A percentile compares a stretch with the other conserved stretches of the same genome.
Conservation (phyloP, 1,140 invertebrate genomes). For the Agraylea sexmaculata region DNA sequence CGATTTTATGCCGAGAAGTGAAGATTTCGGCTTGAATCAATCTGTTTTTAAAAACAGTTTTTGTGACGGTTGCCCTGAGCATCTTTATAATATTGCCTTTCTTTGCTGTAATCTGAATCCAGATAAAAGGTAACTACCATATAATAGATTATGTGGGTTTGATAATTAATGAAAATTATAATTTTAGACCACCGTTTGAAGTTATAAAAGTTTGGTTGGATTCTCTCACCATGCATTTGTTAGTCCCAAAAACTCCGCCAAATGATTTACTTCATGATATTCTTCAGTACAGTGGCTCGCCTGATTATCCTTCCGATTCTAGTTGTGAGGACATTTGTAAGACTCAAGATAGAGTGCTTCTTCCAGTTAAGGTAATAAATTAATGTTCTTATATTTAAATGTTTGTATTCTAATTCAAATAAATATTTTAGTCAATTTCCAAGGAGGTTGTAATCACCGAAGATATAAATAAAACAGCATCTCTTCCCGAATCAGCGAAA, state of each 20-base stretch:
- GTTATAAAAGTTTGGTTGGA: conserved; percentile 76
- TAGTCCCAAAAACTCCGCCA: conserved; percentile 49
- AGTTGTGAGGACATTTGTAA: too few species aligned
- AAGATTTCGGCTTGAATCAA: conserved; percentile 86
- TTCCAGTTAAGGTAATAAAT: too few species aligned
- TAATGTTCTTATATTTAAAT: background rate
- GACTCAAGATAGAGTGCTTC: too few species aligned
- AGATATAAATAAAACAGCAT: conserved; percentile 4
- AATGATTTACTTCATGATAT: conserved; percentile 63
- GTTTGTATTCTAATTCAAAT: background rate
- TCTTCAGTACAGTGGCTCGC: conserved; percentile 48
- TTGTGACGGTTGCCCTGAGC: conserved; percentile 75
- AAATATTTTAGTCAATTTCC: conserved; percentile 25
- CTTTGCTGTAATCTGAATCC: conserved; percentile 81
- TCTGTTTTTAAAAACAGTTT: conserved; percentile 78
- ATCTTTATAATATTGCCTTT: conserved; percentile 79
- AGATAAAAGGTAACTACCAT: conserved; percentile 51
- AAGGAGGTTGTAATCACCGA: conserved; percentile 18
- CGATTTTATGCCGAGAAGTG: conserved; percentile 77
- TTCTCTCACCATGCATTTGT: conserved; percentile 58
- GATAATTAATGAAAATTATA: conserved; percentile 9
- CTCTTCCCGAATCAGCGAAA: conserved; percentile 4
- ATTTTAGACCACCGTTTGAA: conserved; percentile 66
- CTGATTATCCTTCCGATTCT: too few species aligned
- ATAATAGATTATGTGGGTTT: background rate